These are phyloP conservation scores for Eurytoma adleriae DNA, from an alignment of 2,888 invertebrate species.

Conservation along the genomic window DNA sequence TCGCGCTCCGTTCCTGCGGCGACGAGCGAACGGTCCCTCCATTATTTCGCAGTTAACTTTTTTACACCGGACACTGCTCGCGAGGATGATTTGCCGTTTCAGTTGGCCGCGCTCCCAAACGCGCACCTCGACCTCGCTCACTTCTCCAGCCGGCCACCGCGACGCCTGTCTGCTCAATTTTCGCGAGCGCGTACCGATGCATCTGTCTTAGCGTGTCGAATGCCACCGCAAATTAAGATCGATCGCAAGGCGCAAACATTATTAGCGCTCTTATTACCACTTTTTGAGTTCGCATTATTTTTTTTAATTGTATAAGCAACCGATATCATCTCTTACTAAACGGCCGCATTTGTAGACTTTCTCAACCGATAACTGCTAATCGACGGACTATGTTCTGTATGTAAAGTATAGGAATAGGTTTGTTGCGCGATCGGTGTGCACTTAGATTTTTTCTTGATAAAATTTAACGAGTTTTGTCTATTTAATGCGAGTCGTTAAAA, in stretches of 20 bases:
- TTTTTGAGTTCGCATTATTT: neutral
- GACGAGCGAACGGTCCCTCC: slow-evolving; percentile 60
- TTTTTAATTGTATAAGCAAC: slow-evolving; percentile 15
- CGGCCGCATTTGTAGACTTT: neutral
- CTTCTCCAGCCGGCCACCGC: neutral
- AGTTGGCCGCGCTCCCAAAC: slow-evolving; percentile 41
- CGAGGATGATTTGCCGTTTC: slow-evolving; percentile 70
- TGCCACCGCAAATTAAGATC: slow-evolving; percentile 43
- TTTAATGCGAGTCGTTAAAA: neutral
- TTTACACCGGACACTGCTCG: slow-evolving; percentile 57
- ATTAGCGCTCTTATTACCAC: neutral
- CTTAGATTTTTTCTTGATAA: neutral
- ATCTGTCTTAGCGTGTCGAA: slow-evolving; percentile 54
- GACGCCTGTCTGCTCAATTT: slow-evolving; percentile 47
- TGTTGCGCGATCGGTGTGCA: neutral
- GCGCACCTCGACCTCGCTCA: neutral
- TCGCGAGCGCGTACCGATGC: slow-evolving; percentile 44
- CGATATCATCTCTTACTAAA: slow-evolving; percentile 21
- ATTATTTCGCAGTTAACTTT: slow-evolving; percentile 71
- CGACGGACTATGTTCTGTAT: neutral
- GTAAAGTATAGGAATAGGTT: neutral
- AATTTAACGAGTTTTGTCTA: neutral
- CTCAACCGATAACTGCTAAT: neutral
- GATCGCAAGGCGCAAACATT: slow-evolving; percentile 23
- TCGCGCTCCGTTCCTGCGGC: slow-evolving; percentile 3